phyloP scores from a whole-genome alignment of 1,140 invertebrate species.

The Condylostylus longicornis region DNA sequence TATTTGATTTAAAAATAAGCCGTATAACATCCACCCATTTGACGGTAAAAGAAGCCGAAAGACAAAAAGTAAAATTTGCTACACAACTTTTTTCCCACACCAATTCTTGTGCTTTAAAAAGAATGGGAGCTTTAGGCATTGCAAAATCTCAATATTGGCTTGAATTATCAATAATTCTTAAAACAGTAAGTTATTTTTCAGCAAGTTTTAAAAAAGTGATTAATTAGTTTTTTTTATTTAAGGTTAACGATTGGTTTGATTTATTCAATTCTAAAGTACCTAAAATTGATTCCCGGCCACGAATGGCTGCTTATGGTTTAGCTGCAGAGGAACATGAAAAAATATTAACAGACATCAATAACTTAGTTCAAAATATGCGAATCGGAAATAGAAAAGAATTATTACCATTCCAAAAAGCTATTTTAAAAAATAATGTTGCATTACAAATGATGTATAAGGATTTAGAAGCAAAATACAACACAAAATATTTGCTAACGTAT shows the following conservation, averaged over 20 bases:
- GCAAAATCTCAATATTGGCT: neutral
- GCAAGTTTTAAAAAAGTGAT: neutral
- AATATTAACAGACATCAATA: neutral
- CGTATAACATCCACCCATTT: neutral
- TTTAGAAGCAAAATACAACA: neutral
- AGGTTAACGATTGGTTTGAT: neutral
- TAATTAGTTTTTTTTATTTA: neutral
- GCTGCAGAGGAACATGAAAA: neutral
- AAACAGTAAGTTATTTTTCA: neutral
- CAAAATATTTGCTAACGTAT: conserved; percentile 14
- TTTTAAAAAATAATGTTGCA: neutral
- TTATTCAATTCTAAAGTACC: neutral
- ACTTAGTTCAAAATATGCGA: neutral
- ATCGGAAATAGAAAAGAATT: neutral
- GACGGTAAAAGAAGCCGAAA: neutral
- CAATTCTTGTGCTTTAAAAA: neutral
- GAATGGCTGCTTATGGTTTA: neutral
- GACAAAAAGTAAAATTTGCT: conserved; percentile 1
- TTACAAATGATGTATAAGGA: neutral
- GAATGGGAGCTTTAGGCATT: neutral
- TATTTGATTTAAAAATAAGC: neutral
- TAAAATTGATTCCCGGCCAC: neutral
- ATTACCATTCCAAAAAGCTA: neutral
- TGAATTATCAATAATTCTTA: neutral
- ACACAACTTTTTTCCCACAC: neutral